phyloP scores from a whole-genome alignment of 2,888 invertebrate genomes.

The Coleophora flavipennella region DNA sequence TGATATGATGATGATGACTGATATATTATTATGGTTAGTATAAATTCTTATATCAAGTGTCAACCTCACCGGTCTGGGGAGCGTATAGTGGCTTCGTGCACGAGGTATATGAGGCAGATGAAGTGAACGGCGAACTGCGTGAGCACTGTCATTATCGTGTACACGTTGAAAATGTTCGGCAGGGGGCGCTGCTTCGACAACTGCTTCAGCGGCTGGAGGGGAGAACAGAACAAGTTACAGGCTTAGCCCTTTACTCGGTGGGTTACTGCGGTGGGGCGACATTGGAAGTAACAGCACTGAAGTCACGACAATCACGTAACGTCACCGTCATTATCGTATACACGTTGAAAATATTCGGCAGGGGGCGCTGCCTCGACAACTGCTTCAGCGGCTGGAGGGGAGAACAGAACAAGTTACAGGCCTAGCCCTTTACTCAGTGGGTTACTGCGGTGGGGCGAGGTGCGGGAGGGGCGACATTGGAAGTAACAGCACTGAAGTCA shows the following conservation, averaged over 20 bases:
- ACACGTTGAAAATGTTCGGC: conserved; percentile 98
- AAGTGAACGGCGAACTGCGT: conserved; percentile 97
- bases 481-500: too few species aligned
- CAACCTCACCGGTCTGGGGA: conserved; percentile 78
- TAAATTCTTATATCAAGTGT: background rate
- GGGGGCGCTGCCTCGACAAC: conserved; percentile 92
- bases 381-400: conserved; percentile 86
- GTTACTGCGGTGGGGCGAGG: too few species aligned
- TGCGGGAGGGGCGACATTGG: too few species aligned
- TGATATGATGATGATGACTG: too few species aligned
- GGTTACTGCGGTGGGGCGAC: too few species aligned
- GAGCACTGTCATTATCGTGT: conserved; percentile 96
- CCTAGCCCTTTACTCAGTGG: too few species aligned
- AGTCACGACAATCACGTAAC: too few species aligned
- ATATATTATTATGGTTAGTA: too few species aligned
- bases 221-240: background rate
- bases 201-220: conserved; percentile 86
- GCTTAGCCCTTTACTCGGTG: too few species aligned
- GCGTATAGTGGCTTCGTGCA: conserved; percentile 82
- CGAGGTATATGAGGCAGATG: conserved; percentile 89
- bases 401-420: background rate
- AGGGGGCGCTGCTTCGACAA: conserved; percentile 95
- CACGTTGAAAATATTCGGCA: conserved; percentile 98
- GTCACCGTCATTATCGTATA: conserved; percentile 98
- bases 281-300: too few species aligned